phyloP scores from a whole-genome alignment of 2,797 vertebrate genomes.

The Lepus townsendii region DNA sequence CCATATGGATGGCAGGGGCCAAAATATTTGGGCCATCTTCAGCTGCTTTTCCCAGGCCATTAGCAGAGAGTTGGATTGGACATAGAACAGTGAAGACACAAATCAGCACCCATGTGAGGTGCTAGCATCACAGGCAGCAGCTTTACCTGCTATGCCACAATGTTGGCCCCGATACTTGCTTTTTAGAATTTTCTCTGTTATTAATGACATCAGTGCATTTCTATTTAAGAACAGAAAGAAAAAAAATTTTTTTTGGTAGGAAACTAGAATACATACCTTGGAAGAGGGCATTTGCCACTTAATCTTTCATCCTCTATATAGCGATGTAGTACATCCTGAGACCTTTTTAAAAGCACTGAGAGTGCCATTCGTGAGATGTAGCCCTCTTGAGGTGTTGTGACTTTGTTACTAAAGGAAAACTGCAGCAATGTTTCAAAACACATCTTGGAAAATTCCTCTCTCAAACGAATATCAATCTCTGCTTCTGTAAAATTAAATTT shows the following conservation, averaged over 20 bases:
- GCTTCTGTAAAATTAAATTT: conserved; percentile 93
- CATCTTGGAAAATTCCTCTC: conserved; percentile 99
- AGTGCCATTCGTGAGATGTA: conserved; percentile 99
- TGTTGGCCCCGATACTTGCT: no score
- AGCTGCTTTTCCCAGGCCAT: no score
- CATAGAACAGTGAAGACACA: no score
- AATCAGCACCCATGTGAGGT: no score
- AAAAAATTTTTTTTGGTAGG: no score
- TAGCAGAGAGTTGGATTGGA: no score
- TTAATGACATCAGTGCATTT: not conserved
- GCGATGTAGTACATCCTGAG: conserved; percentile 96
- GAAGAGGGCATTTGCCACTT: conserved; percentile 98
- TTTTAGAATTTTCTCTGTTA: conserved; percentile 51
- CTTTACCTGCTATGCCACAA: no score
- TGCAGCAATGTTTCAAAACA: conserved; percentile 99
- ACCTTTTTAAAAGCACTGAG: conserved; percentile 96
- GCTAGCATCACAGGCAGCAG: no score
- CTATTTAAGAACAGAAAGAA: conserved; percentile 30
- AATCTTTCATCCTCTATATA: conserved; percentile 97
- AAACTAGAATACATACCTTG: conserved; percentile 90
- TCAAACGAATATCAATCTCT: conserved; percentile 97
- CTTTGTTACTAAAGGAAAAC: conserved; percentile 99
- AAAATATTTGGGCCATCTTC: no score
- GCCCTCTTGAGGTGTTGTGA: conserved; percentile 99
- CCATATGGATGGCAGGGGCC: no score